Evolutionary conservation across 2,113 vertebrate species (phyloP), one percentile per base, ranked within the genome.

Genomic region (Otolemur garnettii): DNA sequence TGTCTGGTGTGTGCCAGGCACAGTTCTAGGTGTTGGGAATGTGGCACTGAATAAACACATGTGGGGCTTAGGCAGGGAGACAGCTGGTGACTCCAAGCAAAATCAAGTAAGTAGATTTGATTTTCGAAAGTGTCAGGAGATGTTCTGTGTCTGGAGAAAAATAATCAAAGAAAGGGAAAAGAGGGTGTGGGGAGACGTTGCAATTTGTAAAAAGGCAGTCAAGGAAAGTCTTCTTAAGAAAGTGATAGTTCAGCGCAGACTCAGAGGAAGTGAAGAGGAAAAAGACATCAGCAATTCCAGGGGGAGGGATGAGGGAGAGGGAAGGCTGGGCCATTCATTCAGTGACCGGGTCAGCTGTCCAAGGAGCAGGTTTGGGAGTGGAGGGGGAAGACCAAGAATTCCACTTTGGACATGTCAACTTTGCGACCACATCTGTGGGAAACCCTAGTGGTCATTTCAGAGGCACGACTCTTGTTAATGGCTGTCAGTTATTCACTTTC

Each of bases 271-370:
- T 7, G 59, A 38, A 30, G 80, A 19, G 18, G 81, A 28, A n/a
- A 19, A 53, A 21, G 1, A 0, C 26, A 2, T 10, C 1, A 0
- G 6, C 12, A 7, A 15, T 24, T 33, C 2, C 5, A 30, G 5
- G 45, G 11, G 21, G 60, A 7, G 26, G 42, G 28, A 5, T 4
- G 1, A 26, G 13, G 2, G 2, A 4, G 38, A 22, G 24, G 38
- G 4, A 55, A 69, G 82, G 86, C 45, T 1, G 3, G 68, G 33
- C 13, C 9, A 0, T n/a, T 53, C 9, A 0, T n/a, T 53, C 8
- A 6, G 42, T 9, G 26, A 1, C 26, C 42, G 45, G 15, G 53
- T 60, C 30, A 9, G 14, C 26, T 1, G 4, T 64, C 84, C 35
- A 19, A 45, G 5, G 30, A 35, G 55, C 45, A 50, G 26, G 26